phyloP scores from a whole-genome alignment of 92 coral and sea anemone genomes.

The Phenganax stokvisi region DNA sequence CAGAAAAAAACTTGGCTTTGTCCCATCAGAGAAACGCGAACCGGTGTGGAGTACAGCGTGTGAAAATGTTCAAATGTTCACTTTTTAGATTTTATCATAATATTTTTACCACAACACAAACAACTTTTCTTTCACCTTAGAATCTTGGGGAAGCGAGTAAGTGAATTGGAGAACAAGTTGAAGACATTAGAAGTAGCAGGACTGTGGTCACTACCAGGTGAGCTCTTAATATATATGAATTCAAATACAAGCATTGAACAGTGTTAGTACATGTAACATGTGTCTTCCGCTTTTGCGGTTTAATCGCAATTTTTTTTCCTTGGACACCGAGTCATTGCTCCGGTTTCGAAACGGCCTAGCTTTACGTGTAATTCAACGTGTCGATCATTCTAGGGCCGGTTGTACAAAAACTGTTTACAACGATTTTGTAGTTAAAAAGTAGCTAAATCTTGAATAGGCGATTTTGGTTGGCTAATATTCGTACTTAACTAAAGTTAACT shows the following conservation, averaged over 20 bases:
- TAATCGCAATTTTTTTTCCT: too few relatives aligned
- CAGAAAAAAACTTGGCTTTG: constrained; percentile 87
- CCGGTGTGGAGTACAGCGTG: constrained; percentile 49
- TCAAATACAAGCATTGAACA: not conserved
- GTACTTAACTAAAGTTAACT: too few relatives aligned
- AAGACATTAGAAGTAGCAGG: constrained; percentile 96
- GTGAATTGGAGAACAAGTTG: constrained; percentile 86
- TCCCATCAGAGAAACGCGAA: constrained; percentile 89
- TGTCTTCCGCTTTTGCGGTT: too few relatives aligned
- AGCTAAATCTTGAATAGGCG: too few relatives aligned
- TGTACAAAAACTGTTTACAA: too few relatives aligned
- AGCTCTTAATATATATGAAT: not conserved
- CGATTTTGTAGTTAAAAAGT: too few relatives aligned
- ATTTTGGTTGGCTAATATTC: too few relatives aligned
- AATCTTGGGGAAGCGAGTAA: constrained; percentile 79
- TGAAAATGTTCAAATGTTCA: not conserved
- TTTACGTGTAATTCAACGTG: too few relatives aligned
- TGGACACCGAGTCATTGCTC: too few relatives aligned
- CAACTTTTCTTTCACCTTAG: constrained; percentile 36
- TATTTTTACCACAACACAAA: not conserved
- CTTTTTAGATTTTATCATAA: not conserved
- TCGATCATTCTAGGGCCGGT: too few relatives aligned
- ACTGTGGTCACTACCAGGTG: constrained; percentile 94
- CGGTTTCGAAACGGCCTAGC: too few relatives aligned
- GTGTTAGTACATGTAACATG: not conserved